A percentile compares a stretch with the other conserved stretches of the same genome.
Conservation (phyloP, 2,113 vertebrate species). For the Abramis brama region DNA sequence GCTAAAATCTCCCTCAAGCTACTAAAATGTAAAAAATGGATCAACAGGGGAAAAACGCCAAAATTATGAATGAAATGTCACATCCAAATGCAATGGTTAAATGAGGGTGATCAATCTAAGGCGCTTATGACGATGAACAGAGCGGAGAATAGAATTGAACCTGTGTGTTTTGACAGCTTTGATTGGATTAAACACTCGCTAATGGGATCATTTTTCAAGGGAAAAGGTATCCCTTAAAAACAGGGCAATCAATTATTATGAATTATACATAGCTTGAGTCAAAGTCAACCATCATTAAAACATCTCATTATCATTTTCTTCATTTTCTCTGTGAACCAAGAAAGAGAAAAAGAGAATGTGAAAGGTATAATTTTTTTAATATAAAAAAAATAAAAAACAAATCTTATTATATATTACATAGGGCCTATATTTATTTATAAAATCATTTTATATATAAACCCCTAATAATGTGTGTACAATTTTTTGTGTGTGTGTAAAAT, state of each 20-base stretch:
- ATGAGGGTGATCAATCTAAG: conserved; percentile 89
- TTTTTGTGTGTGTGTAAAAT: no score
- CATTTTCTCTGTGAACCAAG: conserved; percentile 65
- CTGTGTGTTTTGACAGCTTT: conserved; percentile 91
- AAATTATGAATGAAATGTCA: conserved; percentile 91
- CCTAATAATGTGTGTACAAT: no score
- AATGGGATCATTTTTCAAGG: conserved; percentile 97
- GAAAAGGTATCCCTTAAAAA: conserved; percentile 90
- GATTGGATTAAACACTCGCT: conserved; percentile 93
- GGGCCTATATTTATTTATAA: conserved; percentile 37
- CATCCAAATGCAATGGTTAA: conserved; percentile 77
- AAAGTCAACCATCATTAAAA: conserved; percentile 97
- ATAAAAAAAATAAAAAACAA: conserved; percentile 42
- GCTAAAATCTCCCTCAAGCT: conserved; percentile 84
- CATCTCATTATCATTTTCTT: conserved; percentile 83
- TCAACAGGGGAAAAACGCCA: conserved; percentile 75
- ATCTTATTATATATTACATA: conserved; percentile 64
- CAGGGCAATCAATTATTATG: conserved; percentile 97
- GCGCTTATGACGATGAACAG: conserved; percentile 95
- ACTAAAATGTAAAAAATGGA: conserved; percentile 77
- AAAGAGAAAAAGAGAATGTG: conserved; percentile 59
- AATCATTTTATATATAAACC: neutral
- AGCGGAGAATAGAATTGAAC: conserved; percentile 81
- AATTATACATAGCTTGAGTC: conserved; percentile 97
- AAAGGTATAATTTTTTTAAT: conserved; percentile 52